These are phyloP conservation scores for Pipistrellus pygmaeus DNA, from an alignment of 2,797 vertebrate species.

Conservation along the genomic window DNA sequence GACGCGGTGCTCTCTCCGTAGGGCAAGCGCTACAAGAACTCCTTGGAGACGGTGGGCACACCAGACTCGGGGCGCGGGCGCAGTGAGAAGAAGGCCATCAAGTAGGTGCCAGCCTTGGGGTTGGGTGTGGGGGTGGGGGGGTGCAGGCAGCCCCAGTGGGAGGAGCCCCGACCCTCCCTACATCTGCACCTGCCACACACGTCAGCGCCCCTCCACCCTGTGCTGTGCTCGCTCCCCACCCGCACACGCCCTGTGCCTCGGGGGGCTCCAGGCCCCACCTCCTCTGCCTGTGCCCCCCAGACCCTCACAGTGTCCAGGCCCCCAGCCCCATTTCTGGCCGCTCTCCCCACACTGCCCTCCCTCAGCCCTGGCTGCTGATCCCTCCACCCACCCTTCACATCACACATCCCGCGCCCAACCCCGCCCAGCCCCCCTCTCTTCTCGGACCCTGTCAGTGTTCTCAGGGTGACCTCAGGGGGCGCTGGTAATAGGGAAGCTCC, in stretches of 20 bases:
- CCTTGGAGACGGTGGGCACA: constrained; percentile 90
- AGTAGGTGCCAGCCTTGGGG: constrained; percentile 87
- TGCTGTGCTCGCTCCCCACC: background rate
- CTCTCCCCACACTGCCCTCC: background rate
- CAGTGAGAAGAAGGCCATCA: constrained; percentile 91
- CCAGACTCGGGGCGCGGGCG: constrained; percentile 90
- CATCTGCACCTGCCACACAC: background rate
- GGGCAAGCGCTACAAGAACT: constrained; percentile 92
- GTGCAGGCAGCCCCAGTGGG: background rate
- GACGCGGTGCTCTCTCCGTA: constrained; percentile 69
- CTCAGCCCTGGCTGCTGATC: background rate
- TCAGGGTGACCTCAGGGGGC: background rate
- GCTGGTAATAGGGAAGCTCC: background rate
- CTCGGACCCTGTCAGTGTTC: background rate
- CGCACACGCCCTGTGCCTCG: background rate
- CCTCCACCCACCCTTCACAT: background rate
- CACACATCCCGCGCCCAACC: background rate
- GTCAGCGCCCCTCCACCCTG: too few species aligned
- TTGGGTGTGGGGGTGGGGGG: constrained; percentile 65
- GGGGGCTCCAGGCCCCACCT: background rate
- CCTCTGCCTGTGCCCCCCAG: background rate
- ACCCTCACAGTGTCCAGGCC: background rate
- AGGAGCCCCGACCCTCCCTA: background rate
- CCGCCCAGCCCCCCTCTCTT: background rate
- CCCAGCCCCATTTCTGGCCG: background rate